Base-by-base conservation (phyloP, 2,113 vertebrate species). In the Ictalurus furcatus region DNA sequence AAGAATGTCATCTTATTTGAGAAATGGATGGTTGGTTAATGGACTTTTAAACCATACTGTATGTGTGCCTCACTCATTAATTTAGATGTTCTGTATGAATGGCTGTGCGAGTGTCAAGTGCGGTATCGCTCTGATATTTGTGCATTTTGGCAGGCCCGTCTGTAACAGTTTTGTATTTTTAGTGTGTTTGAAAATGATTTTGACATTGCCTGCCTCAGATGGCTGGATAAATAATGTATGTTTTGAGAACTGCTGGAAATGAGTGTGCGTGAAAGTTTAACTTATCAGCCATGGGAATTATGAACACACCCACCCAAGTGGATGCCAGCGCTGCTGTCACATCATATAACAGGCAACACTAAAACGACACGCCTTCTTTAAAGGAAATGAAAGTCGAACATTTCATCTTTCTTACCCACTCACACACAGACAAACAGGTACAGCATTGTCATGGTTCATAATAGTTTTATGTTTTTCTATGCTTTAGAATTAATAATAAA, bases 211-310 rank as follows among this genome's bases (percentile, higher is more conserved):
- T 87, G 48, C 82, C 48, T 79, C 59, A 59, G 79, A 88, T 25
- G 6, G 87, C 85, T 87, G 81, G 71, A 89, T 91, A 84, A 84
- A 89, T 91, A 91, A 87, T 89, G 65, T 69, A 91, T 91, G 73
- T 44, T 44, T 3, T 7, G 61, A 84, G 37, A 76, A 85, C 76
- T 84, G 67, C 78, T 85, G 67, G 74, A 84, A 61, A 34, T 78
- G 85, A 85, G 67, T 86, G 76, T 82, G 78, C 76, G 54, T 85
- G 78, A 84, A 82, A 76, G 81, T 84, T 88, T 88, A 85, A 21
- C 52, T 85, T 63, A 28, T 90, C 61, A 85, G 73, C 14, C 12
- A 40, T 76, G 56, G 52, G 89, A 80, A 91, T 87, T 78, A 79
- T 59, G 21, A 85, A 63, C 61, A 69, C 67, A 84, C 61, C 19